Base-by-base conservation (phyloP, 2,888 invertebrate genomes). In the Trypoxylon attenuatum region DNA sequence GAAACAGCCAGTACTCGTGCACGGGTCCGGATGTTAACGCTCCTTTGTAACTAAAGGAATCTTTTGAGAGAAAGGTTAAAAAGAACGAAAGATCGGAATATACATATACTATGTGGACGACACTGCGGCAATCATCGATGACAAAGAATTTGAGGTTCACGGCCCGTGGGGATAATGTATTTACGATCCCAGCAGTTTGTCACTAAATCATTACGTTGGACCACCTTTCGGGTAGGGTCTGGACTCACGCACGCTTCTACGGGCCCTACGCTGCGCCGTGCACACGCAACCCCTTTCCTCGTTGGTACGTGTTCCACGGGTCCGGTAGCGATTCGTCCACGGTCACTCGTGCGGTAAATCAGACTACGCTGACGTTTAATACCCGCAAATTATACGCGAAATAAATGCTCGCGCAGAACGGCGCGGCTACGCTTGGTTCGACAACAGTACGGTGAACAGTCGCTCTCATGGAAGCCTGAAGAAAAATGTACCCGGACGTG, bases 311-410 rank as follows among this genome's bases (percentile, higher is more conserved):
- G 81, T 83, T 79, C 72, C 77, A 71, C 69, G 75, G 78, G 64
- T 76, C 81, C 82, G 71, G 84, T 85, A 83, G 83, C 84, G 79
- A 83, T 83, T 84, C 80, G 79, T 81, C 79, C 78, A 79, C 77
- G 79, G 78, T 80, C 79, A 72, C 77, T 78, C 76, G 78, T 77
- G 79, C 81, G 81, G 81, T 84, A 86, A 85, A 86, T 86, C 85
- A 85, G 83, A 71, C 80, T 79, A 77, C 75, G 73, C 78, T 82
- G 85, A 84, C 84, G 81, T 84, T 85, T 83, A 85, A 84, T 83
- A 73, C 83, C 84, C 76, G 84, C 85, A 84, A 84, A 85, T 85
- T 85, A 84, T 84, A 82, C 84, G 85, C 81, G 78, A 82, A 85
- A 84, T 82, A 84, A 85, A 85, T 84, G 82, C 79, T 71, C 73